Conservation (phyloP, 2,888 invertebrate genomes). For the Phorcus lineatus region DNA sequence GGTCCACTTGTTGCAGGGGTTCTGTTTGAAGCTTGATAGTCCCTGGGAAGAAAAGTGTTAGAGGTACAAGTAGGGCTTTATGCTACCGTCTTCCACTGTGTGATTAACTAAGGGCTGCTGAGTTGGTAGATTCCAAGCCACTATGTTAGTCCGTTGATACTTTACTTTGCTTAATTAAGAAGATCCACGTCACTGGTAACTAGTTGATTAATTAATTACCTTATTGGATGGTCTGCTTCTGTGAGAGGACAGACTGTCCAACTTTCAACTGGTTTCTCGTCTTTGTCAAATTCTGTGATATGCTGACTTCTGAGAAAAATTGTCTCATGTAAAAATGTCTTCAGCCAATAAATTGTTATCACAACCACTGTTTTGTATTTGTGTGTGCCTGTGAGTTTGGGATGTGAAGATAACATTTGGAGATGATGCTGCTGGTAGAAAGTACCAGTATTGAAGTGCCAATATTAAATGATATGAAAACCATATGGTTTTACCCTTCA, state of each 20-base stretch:
- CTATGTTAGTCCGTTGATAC: too few relatives aligned
- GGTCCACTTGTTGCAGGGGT: too few relatives aligned
- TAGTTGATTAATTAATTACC: too few relatives aligned
- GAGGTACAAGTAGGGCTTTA: background rate
- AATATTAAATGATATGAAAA: too few relatives aligned
- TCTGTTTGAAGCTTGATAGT: too few relatives aligned
- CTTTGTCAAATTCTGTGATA: conserved; percentile 21
- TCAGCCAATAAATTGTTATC: conserved; percentile 25
- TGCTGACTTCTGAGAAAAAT: conserved; percentile 24
- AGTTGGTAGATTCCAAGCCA: background rate
- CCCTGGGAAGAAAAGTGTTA: too few relatives aligned
- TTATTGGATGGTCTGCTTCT: too few relatives aligned
- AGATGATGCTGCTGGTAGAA: background rate
- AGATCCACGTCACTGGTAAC: too few relatives aligned
- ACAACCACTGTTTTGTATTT: background rate
- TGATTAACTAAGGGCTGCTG: background rate
- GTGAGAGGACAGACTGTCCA: background rate
- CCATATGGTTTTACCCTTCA: too few relatives aligned
- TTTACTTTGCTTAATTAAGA: too few relatives aligned
- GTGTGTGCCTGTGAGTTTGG: background rate
- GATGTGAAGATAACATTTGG: background rate
- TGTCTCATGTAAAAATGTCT: conserved; percentile 24
- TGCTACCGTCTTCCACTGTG: background rate
- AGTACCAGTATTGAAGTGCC: too few relatives aligned
- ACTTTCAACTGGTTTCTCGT: conserved; percentile 8